phyloP scores from a whole-genome alignment of 2,797 vertebrate genomes.

The Nannoperca obscura region DNA sequence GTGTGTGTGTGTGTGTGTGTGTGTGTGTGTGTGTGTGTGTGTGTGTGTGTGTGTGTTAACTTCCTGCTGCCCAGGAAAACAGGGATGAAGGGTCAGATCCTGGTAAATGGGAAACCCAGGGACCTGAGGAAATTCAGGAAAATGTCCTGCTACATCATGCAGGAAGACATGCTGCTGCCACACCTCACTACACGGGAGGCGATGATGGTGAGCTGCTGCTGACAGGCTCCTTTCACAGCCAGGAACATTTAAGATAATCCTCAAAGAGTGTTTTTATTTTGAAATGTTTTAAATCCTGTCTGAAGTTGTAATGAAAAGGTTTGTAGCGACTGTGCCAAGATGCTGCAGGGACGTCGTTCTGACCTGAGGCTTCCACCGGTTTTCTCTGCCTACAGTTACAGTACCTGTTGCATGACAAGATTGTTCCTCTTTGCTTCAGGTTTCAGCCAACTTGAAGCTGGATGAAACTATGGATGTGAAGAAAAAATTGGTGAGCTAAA shows the following conservation, averaged over 20 bases:
- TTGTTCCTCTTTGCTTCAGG: slow-evolving; percentile 77
- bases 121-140: slow-evolving; percentile 94
- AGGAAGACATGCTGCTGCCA: slow-evolving; percentile 94
- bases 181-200: slow-evolving; percentile 92
- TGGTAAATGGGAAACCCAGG: slow-evolving; percentile 91
- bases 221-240: not conserved
- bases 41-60: slow-evolving; percentile 24
- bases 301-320: not conserved
- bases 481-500: slow-evolving; percentile 90
- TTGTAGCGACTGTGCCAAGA: not conserved
- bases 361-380: slow-evolving; percentile 4
- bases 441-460: slow-evolving; percentile 94
- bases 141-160: slow-evolving; percentile 99
- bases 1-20: no score
- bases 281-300: not conserved
- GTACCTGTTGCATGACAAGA: not conserved
- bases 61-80: slow-evolving; percentile 84
- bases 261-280: not conserved
- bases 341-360: slow-evolving; percentile 5
- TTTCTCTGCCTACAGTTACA: not conserved
- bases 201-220: slow-evolving; percentile 87
- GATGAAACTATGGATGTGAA: slow-evolving; percentile 92
- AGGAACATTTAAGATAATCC: not conserved
- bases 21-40: no score
- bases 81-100: slow-evolving; percentile 94